Base-by-base conservation (phyloP, 2,113 vertebrate genomes). In the Narcine bancroftii region DNA sequence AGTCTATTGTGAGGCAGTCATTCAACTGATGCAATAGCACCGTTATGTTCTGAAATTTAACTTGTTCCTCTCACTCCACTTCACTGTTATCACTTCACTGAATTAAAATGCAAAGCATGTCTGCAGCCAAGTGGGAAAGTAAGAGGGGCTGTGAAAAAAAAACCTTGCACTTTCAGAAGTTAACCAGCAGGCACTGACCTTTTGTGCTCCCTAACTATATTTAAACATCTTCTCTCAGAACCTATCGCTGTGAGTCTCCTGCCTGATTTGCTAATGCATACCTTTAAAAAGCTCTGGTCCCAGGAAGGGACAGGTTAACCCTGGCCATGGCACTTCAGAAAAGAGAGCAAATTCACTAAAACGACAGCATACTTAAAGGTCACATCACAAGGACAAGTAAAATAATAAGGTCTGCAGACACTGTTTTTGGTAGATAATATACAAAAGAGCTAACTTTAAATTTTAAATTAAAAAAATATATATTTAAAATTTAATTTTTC, bases 1-100 rank as follows among this genome's bases (percentile, higher is more conserved):
- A 11, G 63, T 91, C 26, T 66, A 45, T 69, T 39, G 36, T 66
- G 87, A 91, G 45, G 39, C 87, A 66, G 87, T 66, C 87, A 91
- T 45, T 69, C 24, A 91, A 10, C 4, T 10, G 60, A 45, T 2
- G 53, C 60, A 60, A 63, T 81, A 26, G 26, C 45, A 15, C 47
- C 26, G 13, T 81, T 53, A 33, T 47, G 29, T 47, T 7, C 81
- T 56, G 50, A 81, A 63, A 36, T 60, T 39, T 53, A 36, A 60
- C 81, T 63, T 39, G 33, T 63, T 36, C 36, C 81, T 60, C 50
- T 60, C 33, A 17, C 33, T 60, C 33, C 81, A 87, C 36, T 19
- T 60, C 36, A 56, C 13, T 19, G 29, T 60, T 87, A 87, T 36
- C 81, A 63, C n/a, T 60, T 87, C 17, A 36, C 29, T 83, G 6